Conservation (phyloP, 2,888 invertebrate genomes). For the Leucophenga montana region DNA sequence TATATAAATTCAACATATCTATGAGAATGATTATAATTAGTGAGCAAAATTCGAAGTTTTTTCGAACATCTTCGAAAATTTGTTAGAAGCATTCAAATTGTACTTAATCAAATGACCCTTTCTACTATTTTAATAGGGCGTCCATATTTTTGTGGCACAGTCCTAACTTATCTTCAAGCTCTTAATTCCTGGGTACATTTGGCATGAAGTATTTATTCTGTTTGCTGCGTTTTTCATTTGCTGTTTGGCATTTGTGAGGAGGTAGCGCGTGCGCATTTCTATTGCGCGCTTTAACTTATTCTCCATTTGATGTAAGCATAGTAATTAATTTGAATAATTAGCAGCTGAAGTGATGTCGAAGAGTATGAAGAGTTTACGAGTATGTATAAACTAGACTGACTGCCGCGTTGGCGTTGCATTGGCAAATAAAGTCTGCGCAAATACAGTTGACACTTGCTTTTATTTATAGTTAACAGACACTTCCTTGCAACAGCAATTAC, state of each 20-base stretch:
- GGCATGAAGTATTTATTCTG: too few species aligned
- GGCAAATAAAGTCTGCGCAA: not conserved
- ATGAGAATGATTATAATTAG: too few species aligned
- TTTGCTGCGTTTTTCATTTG: too few species aligned
- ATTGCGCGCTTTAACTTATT: not conserved
- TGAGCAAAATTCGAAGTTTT: too few species aligned
- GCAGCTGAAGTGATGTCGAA: constrained; percentile 49
- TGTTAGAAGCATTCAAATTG: too few species aligned
- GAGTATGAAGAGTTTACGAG: constrained; percentile 14
- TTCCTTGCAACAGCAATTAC: not conserved
- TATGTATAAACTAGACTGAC: not conserved
- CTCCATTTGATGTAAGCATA: constrained; percentile 42
- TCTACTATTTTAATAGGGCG: too few species aligned
- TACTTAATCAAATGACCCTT: too few species aligned
- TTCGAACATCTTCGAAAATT: too few species aligned
- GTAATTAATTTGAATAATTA: constrained; percentile 69
- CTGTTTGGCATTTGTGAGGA: constrained; percentile 29
- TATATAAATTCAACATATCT: too few species aligned
- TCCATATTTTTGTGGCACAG: too few species aligned
- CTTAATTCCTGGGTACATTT: too few species aligned
- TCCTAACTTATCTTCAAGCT: too few species aligned
- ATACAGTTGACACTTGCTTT: constrained; percentile 53
- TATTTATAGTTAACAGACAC: constrained; percentile 1
- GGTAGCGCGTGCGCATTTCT: constrained; percentile 63
- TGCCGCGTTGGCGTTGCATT: constrained; percentile 10